A percentile compares a stretch with the other conserved stretches of the same genome.
These are phyloP conservation scores for Oxyruncus cristatus DNA, from an alignment of 2,113 vertebrate genomes.

Conservation along the genomic window DNA sequence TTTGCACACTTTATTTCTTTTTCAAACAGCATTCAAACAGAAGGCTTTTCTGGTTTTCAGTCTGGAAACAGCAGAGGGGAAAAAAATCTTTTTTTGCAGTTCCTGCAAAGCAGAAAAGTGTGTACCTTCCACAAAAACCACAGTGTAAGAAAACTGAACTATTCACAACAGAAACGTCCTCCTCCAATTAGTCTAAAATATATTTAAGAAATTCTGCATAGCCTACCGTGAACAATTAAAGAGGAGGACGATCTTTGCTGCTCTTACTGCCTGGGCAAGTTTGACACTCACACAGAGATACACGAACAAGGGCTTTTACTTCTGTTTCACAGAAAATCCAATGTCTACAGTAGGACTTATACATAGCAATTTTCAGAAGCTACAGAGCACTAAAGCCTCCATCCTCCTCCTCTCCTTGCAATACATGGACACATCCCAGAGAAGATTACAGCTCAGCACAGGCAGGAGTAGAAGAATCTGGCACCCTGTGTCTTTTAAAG, in stretches of 20 bases:
- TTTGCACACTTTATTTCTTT: background rate
- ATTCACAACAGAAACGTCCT: background rate
- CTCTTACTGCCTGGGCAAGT: background rate
- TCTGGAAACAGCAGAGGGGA: background rate
- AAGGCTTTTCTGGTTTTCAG: background rate
- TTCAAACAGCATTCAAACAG: background rate
- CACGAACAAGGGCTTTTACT: background rate
- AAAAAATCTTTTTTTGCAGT: background rate
- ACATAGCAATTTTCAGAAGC: background rate
- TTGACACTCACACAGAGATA: background rate
- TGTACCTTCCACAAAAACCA: background rate
- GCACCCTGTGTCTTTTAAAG: rapidly evolving
- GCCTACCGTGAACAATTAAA: background rate
- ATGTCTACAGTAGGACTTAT: rapidly evolving
- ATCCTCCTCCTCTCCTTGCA: background rate
- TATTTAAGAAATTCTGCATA: background rate
- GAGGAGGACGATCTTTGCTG: background rate
- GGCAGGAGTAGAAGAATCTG: background rate
- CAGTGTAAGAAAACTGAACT: background rate
- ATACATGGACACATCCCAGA: background rate
- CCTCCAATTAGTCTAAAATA: background rate
- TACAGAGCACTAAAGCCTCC: background rate
- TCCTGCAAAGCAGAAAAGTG: background rate
- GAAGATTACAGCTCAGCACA: background rate
- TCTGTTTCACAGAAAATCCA: background rate